Conservation (phyloP, 2,797 vertebrate genomes). For the Mustela erminea region DNA sequence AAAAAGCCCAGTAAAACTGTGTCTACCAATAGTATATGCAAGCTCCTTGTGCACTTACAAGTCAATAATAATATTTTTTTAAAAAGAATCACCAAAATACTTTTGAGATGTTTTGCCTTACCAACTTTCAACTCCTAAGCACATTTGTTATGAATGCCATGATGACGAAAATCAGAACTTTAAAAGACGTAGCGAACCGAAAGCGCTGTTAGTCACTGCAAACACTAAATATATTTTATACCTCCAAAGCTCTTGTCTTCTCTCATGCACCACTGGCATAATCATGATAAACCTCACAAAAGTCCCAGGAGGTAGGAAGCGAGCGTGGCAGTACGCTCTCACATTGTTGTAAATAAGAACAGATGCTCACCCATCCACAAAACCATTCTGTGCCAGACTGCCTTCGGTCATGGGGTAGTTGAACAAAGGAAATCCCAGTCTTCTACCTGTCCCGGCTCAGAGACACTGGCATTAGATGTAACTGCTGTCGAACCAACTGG, state of each 20-base stretch:
- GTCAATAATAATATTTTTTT: neutral
- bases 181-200: constrained; percentile 25
- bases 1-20: neutral
- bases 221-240: constrained; percentile 60
- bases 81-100: neutral
- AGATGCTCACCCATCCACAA: constrained; percentile 71
- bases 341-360: constrained; percentile 72
- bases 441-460: constrained; percentile 64
- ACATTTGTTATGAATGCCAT: neutral
- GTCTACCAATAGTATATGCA: neutral
- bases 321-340: constrained; percentile 33
- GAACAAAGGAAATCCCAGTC: constrained; percentile 74
- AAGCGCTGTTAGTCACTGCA: constrained; percentile 39
- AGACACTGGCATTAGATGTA: constrained; percentile 57
- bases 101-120: neutral
- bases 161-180: constrained; percentile 42
- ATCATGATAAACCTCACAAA: constrained; percentile 65
- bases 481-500: constrained; percentile 65
- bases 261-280: constrained; percentile 48
- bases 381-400: constrained; percentile 69
- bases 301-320: constrained; percentile 62
- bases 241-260: constrained; percentile 53
- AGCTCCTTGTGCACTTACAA: neutral
- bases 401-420: constrained; percentile 48
- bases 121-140: neutral